Base-by-base conservation (phyloP, 2,888 invertebrate genomes). In the Drosophila aldrichi region DNA sequence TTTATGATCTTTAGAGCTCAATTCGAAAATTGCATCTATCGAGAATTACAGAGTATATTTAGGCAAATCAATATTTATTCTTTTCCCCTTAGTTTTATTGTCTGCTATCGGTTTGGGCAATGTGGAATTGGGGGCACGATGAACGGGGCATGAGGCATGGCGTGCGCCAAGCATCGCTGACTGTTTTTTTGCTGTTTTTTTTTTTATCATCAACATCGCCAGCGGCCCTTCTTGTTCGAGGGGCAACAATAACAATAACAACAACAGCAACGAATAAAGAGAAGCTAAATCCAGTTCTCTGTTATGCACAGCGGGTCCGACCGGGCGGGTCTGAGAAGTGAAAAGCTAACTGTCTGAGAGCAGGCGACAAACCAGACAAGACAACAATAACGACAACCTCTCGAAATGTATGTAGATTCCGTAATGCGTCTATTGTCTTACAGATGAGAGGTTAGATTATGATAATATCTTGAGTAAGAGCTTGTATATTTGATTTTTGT, bases 161-260 rank as follows among this genome's bases (percentile, higher is more conserved):
- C 79, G 74, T 86, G 86, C 77, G 88, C 82, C 85, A 82, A 85
- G 80, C 88, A 82, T 70, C 77, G 77, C 62, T 82, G 77, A 44
- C 80, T 79, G 64, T 75, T 81, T 52, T 36, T 18, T 66, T 79
- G 25, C 64, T 75, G 29, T 75, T 34, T 20, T 32, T 64, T 12
- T 20, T 51, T 78, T 82, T 73, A 88, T 80, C 82, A 77, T 64
- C 66, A 76, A 62, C 82, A 81, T 65, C 25, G 77, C 88, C 86
- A 69, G 63, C 64, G 80, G 84, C 46, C 46, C 46, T 46, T 46
- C 44, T 57, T 44, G 20, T 41, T 40, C 48, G 48, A 48, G 48
- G 25, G 46, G 46, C 46, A 46, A 46, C 46, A 46, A 46, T 5
- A 25, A 46, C 5, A 22, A 20, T 6, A 43, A 43, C 18, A 43